These are phyloP conservation scores for Muraenolepis orangiensis DNA, from an alignment of 2,797 vertebrate species.

Conservation along the genomic window DNA sequence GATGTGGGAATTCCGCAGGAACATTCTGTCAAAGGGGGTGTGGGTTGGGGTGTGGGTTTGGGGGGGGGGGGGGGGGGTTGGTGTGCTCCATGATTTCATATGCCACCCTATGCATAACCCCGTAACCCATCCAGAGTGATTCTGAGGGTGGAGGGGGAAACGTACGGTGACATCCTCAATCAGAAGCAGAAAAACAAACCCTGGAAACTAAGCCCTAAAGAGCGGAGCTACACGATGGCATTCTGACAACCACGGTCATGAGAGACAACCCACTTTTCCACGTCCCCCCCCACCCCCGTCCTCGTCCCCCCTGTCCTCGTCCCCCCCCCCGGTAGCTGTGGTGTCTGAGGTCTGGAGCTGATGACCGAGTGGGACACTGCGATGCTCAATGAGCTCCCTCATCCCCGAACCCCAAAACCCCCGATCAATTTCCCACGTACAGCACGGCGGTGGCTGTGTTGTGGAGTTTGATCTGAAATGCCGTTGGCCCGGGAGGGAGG, in stretches of 20 bases:
- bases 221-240: conserved; percentile 23
- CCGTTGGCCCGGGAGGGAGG: conserved; percentile 6
- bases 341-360: conserved; percentile 53
- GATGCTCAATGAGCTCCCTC: conserved; percentile 38
- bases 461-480: conserved; percentile 15
- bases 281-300: conserved; percentile 28
- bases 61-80: conserved; percentile 36
- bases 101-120: conserved; percentile 45
- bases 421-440: conserved; percentile 16
- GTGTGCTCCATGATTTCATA: conserved; percentile 67
- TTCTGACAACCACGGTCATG: conserved; percentile 45
- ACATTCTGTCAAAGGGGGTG: conserved; percentile 51
- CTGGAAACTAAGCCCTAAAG: conserved; percentile 41
- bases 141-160: conserved; percentile 40
- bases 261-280: conserved; percentile 54
- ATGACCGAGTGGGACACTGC: conserved; percentile 45
- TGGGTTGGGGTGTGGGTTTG: conserved; percentile 35
- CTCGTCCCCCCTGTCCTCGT: too few species aligned
- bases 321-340: conserved; percentile 44
- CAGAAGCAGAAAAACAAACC: conserved; percentile 37
- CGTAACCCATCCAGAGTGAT: neutral
- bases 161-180: conserved; percentile 38
- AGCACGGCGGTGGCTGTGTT: neutral
- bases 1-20: too few species aligned
- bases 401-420: conserved; percentile 15